Evolutionary conservation across 2,888 invertebrate genomes (phyloP).

Genomic region (Tipula unca): DNA sequence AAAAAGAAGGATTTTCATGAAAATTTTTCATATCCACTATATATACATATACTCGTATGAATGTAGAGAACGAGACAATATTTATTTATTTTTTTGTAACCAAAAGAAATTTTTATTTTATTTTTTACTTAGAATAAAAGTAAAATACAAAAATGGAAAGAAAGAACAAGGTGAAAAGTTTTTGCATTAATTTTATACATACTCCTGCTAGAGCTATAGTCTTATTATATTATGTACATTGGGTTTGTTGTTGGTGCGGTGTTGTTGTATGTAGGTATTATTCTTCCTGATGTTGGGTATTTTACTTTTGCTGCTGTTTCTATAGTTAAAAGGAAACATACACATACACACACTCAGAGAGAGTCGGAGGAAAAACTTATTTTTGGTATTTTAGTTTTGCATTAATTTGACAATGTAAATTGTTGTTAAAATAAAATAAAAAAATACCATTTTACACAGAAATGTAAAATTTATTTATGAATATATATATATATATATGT

Average conservation of each 20-base stretch:
- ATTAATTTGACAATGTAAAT: conserved; percentile 14
- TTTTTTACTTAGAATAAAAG: neutral
- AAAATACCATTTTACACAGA: neutral
- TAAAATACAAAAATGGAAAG: neutral
- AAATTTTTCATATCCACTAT: neutral
- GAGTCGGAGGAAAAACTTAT: neutral
- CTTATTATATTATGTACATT: too few relatives aligned
- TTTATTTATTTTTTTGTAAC: neutral
- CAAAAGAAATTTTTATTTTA: neutral
- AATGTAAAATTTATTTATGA: conserved; percentile 8
- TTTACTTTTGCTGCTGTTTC: neutral
- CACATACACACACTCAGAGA: neutral
- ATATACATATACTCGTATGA: too few relatives aligned
- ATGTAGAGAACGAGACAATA: neutral
- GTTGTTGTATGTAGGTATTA: neutral
- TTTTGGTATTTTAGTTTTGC: conserved; percentile 8
- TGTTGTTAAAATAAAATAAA: neutral
- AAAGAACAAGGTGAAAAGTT: neutral
- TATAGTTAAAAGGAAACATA: neutral
- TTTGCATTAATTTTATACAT: neutral
- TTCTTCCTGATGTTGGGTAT: neutral
- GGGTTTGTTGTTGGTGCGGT: neutral
- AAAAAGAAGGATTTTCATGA: neutral
- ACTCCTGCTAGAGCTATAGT: neutral
- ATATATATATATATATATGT: too few relatives aligned